phyloP scores from a whole-genome alignment of 2,113 vertebrate genomes.

The Pelobates fuscus region DNA sequence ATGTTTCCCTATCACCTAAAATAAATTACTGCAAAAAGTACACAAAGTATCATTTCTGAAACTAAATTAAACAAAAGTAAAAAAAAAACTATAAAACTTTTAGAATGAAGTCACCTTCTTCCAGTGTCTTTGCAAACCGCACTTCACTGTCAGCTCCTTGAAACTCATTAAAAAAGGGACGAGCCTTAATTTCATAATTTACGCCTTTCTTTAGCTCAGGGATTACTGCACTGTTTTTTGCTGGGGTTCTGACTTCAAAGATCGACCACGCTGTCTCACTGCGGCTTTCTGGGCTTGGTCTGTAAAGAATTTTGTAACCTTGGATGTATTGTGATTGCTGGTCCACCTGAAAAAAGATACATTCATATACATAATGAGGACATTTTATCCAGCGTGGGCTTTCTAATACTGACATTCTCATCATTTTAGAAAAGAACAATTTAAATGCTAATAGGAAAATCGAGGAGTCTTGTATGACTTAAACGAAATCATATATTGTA shows the following conservation, averaged over 20 bases:
- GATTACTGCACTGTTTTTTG: conserved; percentile 86
- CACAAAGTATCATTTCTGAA: no score
- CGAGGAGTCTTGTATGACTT: not conserved
- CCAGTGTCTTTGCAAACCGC: conserved; percentile 91
- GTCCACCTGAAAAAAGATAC: conserved; percentile 77
- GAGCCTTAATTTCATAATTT: conserved; percentile 94
- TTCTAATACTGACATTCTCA: conserved; percentile 6
- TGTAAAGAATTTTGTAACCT: conserved; percentile 94
- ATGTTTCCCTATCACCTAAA: no score
- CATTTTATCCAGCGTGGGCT: not conserved
- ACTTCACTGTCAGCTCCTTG: conserved; percentile 96
- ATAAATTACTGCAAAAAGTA: no score
- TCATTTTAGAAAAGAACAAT: conserved; percentile 1
- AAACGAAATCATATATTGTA: not conserved
- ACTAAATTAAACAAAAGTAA: no score
- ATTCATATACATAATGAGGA: not conserved
- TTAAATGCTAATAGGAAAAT: conserved; percentile 35
- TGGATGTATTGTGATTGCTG: conserved; percentile 97
- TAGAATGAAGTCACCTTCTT: conserved; percentile 85
- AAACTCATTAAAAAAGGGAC: conserved; percentile 98
- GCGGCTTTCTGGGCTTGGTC: conserved; percentile 72
- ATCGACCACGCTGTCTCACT: conserved; percentile 87
- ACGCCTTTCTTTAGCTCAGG: conserved; percentile 89
- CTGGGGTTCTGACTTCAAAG: conserved; percentile 90
- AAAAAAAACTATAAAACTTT: not conserved